These are phyloP conservation scores for Thunnus thynnus DNA, from an alignment of 2,113 vertebrate genomes.

Conservation along the genomic window DNA sequence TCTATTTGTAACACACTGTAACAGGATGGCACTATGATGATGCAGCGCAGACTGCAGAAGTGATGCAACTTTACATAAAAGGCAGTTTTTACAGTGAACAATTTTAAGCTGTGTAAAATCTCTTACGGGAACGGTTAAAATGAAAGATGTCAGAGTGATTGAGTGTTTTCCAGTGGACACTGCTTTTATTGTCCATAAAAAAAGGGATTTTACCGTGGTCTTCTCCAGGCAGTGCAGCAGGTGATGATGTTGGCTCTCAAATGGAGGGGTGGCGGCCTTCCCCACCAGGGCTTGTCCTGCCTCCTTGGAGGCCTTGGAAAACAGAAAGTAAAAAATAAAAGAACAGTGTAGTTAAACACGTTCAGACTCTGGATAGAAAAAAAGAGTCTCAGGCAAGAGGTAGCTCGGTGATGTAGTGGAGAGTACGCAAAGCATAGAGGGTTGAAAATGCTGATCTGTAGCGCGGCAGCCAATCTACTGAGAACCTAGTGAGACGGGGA, in stretches of 20 bases:
- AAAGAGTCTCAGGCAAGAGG: slow-evolving; percentile 61
- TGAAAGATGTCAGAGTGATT: slow-evolving; percentile 16
- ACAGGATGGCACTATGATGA: slow-evolving; percentile 24
- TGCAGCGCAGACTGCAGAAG: slow-evolving; percentile 19
- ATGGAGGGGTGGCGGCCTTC: slow-evolving; percentile 91
- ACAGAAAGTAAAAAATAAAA: slow-evolving; percentile 63
- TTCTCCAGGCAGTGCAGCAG: slow-evolving; percentile 99
- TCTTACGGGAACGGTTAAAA: slow-evolving; percentile 34
- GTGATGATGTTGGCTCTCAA: slow-evolving; percentile 98
- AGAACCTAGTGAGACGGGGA: slow-evolving; percentile 59
- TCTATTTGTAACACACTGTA: slow-evolving; percentile 62
- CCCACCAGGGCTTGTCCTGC: slow-evolving; percentile 92
- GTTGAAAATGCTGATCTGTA: slow-evolving; percentile 77
- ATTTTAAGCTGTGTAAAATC: slow-evolving; percentile 41
- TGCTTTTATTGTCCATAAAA: background rate
- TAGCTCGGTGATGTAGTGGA: slow-evolving; percentile 63
- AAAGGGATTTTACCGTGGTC: slow-evolving; percentile 91
- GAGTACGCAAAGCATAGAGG: slow-evolving; percentile 66
- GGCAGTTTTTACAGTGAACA: slow-evolving; percentile 4
- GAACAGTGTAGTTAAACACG: slow-evolving; percentile 53
- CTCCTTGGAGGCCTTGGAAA: slow-evolving; percentile 91
- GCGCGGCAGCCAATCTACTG: slow-evolving; percentile 79
- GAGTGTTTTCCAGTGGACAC: slow-evolving; percentile 19
- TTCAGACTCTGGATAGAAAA: slow-evolving; percentile 22
- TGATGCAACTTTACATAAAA: slow-evolving; percentile 40